Base-by-base conservation (phyloP, 2,113 vertebrate genomes). In the Muntiacus muntjak region DNA sequence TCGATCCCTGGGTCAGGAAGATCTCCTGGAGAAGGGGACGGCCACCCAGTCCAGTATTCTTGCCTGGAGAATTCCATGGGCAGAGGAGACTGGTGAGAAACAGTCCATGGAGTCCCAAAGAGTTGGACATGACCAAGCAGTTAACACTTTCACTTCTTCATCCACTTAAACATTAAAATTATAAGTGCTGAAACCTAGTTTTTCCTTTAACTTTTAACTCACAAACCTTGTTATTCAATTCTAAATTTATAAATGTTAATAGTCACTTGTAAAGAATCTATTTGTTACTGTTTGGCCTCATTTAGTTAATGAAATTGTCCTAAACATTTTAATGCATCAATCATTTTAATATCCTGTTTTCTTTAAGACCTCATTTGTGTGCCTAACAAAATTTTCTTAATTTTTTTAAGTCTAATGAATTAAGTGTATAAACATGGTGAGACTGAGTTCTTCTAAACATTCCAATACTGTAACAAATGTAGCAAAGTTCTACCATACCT, bases 291-390 rank as follows among this genome's bases (percentile, higher is more conserved):
- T 90, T 96, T 71, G 74, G 40, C 45, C n/a, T 93, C 45, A 78
- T 67, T 93, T 58, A 83, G 33, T 83, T 87, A 94, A 87, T 71
- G 91, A 95, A 90, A 89, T 84, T 97, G 9, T 57, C 17, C 50
- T 86, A 36, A 90, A 92, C 21, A 87, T 52, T 83, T 88, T 76
- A 86, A 43, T 82, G 26, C 13, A 67, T 58, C 85, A 78, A 78
- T 95, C 40, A 76, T 91, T 82, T 54, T 89, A 74, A 50, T 85
- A 36, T 55, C 54, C 28, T 82, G 5, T 71, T 79, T 79, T 64
- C 15, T 86, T 74, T 55, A 94, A 90, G 50, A 82, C 14, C 28
- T 81, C 21, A 36, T 93, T 91, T 96, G 45, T 33, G 52, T 67
- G 11, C 36, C 30, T 87, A 74, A 87, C 4, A 52, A 92, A 89